Base-by-base conservation (phyloP, 2,113 vertebrate species). In the Euleptes europaea region DNA sequence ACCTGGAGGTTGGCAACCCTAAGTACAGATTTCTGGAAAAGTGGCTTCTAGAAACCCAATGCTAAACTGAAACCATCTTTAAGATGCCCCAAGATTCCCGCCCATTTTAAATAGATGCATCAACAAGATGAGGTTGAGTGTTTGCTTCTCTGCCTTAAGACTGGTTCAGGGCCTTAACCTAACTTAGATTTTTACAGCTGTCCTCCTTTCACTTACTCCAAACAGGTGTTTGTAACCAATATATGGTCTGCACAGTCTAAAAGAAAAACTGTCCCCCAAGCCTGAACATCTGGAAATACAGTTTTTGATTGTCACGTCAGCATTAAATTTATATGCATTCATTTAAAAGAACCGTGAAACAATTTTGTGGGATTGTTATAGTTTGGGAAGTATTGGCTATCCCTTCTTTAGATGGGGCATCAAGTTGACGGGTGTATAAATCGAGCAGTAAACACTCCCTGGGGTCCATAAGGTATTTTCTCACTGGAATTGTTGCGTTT, bases 251-350 rank as follows among this genome's bases (percentile, higher is more conserved):
- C 31, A 40, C 1, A 33, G 57, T 60, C 38, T 63, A 60, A 66
- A 7, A 86, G 87, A 89, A 86, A 87, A 33, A 65, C 3, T 1
- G 47, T 35, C 51, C 65, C 3, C 60, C 4, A 14, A 19, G 3
- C 33, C 83, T 76, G 57, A 85, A 82, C 28, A 88, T 66, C 76
- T 85, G 78, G 66, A 91, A 88, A 82, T 80, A 80, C 87, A 84
- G 49, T 33, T 80, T 88, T 78, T 40, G 17, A 44, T 42, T 88
- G 38, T 23, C 51, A 63, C 5, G 35, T 84, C 84, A 82, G 38
- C 1, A 11, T 38, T 82, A 1, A 31, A 73, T 40, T 4, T 69
- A 78, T 12, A 74, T 7, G 19, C 42, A 74, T 69, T n/a, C 21
- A 26, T 70, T 77, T 51, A 82, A 86, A 72, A 19, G 28, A 7